phyloP scores from a whole-genome alignment of 2,113 vertebrate species.

The Tringa solitaria region DNA sequence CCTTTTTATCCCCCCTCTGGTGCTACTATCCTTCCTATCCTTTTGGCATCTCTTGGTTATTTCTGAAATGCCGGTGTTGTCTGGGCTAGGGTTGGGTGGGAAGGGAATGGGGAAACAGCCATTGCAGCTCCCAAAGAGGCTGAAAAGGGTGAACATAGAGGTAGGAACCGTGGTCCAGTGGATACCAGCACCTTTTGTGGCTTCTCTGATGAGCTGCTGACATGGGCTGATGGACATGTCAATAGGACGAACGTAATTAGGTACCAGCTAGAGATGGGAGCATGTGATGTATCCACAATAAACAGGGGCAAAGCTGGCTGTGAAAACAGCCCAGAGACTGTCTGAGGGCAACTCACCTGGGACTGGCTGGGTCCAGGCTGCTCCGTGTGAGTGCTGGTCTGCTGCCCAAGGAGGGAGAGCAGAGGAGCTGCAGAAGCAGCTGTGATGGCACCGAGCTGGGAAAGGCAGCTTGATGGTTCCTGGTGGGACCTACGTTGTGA shows the following conservation, averaged over 20 bases:
- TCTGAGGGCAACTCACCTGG: not conserved
- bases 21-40: not conserved
- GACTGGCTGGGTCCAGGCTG: not conserved
- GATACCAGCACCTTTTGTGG: not conserved
- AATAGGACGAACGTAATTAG: not conserved
- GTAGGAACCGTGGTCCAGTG: not conserved
- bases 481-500: not conserved
- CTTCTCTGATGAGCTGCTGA: not conserved
- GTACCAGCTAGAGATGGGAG: not conserved
- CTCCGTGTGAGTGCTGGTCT: not conserved
- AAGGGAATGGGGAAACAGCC: not conserved
- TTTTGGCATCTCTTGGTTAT: not conserved
- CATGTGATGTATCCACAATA: not conserved
- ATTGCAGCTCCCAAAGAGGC: not conserved
- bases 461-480: not conserved
- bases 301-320: not conserved
- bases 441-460: not conserved
- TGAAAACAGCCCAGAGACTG: not conserved
- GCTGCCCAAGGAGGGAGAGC: not conserved
- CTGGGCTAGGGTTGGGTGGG: not conserved
- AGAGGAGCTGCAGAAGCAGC: not conserved
- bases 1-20: not conserved
- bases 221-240: fast-evolving
- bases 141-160: not conserved
- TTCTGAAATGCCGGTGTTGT: not conserved